phyloP scores from a whole-genome alignment of 2,113 vertebrate genomes.

The Phyllostomus discolor region DNA sequence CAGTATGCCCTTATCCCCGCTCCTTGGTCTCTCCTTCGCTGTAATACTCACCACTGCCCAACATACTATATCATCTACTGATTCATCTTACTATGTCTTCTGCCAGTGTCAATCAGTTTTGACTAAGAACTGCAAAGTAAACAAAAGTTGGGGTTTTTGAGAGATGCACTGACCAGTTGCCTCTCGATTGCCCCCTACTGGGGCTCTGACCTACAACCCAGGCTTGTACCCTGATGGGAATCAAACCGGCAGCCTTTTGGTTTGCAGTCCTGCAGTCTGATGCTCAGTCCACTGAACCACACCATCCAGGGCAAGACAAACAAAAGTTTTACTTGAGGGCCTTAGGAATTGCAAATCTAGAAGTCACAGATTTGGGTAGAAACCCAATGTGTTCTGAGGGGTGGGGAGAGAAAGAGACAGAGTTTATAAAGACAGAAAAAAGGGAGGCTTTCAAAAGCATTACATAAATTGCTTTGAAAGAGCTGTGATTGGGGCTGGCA shows the following conservation, averaged over 20 bases:
- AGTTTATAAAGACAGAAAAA: not conserved
- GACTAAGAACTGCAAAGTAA: not conserved
- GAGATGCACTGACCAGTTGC: no score
- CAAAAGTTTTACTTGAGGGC: not conserved
- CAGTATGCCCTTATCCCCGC: not conserved
- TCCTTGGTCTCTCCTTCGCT: not conserved
- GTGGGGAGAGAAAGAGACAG: not conserved
- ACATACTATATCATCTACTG: not conserved
- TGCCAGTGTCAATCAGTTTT: not conserved
- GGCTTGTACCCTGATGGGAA: no score
- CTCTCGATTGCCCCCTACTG: no score
- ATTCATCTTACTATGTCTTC: not conserved
- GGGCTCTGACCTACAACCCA: no score
- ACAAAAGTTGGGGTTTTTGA: not conserved
- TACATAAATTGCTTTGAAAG: not conserved
- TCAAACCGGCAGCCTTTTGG: no score
- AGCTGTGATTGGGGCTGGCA: not conserved
- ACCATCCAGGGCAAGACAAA: not conserved
- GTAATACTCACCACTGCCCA: not conserved
- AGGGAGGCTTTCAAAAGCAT: not conserved
- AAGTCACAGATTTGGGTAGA: not conserved
- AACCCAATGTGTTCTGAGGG: not conserved
- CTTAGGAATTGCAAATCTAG: not conserved
- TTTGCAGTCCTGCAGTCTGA: no score
- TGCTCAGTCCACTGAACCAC: no score